Conservation (phyloP, 2,113 vertebrate species). For the Xenopus borealis region DNA sequence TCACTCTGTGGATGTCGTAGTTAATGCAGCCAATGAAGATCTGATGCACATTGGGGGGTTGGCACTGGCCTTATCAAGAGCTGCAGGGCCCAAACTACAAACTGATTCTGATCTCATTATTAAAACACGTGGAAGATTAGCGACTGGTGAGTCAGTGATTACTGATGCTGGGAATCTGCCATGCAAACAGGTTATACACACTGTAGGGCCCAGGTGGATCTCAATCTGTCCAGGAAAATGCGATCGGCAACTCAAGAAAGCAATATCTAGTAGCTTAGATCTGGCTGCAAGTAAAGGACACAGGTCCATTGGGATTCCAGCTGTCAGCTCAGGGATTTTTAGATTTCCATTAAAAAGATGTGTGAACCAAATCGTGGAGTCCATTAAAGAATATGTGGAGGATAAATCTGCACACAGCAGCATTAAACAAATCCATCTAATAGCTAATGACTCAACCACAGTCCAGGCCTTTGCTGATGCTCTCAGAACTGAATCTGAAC, state of each 20-base stretch:
- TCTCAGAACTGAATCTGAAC: constrained; percentile 57
- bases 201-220: constrained; percentile 66
- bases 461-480: constrained; percentile 57
- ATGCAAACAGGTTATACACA: constrained; percentile 73
- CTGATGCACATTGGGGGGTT: constrained; percentile 62
- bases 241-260: constrained; percentile 51
- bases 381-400: constrained; percentile 68
- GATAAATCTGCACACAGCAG: constrained; percentile 10
- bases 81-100: constrained; percentile 73
- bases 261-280: constrained; percentile 59
- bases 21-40: constrained; percentile 62
- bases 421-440: constrained; percentile 73
- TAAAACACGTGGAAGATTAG: constrained; percentile 11
- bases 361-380: constrained; percentile 57
- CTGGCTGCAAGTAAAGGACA: constrained; percentile 56
- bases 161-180: constrained; percentile 61
- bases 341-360: constrained; percentile 68
- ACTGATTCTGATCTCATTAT: constrained; percentile 59
- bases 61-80: constrained; percentile 56
- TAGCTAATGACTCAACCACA: constrained; percentile 56
- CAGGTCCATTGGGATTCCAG: constrained; percentile 75
- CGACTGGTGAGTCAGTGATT: constrained; percentile 53
- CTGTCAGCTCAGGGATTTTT: constrained; percentile 65
- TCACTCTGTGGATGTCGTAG: constrained; percentile 67
- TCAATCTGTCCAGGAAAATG: not conserved